Percentiles rank a stretch among this genome's conserved stretches.
Evolutionary conservation across 2,888 invertebrate species (phyloP).

Genomic region (Caenorhabditis uteleia): DNA sequence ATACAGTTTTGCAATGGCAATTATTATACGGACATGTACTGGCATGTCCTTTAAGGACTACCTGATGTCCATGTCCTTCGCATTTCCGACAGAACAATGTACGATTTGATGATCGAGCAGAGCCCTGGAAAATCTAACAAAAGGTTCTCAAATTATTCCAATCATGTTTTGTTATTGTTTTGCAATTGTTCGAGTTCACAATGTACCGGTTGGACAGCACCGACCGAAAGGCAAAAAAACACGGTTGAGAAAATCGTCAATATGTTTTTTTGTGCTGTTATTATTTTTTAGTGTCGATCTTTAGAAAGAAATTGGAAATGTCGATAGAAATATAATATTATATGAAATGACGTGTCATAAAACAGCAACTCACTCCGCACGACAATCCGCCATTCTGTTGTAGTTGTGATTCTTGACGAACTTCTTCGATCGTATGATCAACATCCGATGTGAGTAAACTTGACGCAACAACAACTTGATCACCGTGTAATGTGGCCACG

Average conservation of each 20-base stretch:
- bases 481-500: constrained; percentile 59
- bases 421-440: constrained; percentile 67
- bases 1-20: constrained; percentile 67
- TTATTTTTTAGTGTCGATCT: too few relatives aligned
- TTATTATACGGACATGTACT: constrained; percentile 67
- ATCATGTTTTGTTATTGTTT: too few relatives aligned
- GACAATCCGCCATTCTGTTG: constrained; percentile 31
- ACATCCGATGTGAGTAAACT: constrained; percentile 67
- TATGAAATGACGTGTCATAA: background rate
- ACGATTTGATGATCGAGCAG: constrained; percentile 42
- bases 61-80: constrained; percentile 64
- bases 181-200: too few relatives aligned
- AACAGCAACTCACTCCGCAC: constrained; percentile 18
- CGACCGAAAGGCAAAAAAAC: too few relatives aligned
- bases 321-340: background rate
- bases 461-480: constrained; percentile 68
- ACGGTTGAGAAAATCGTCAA: too few relatives aligned
- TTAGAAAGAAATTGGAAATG: background rate
- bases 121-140: constrained; percentile 14
- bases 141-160: background rate
- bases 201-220: too few relatives aligned
- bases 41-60: constrained; percentile 69
- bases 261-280: too few relatives aligned
- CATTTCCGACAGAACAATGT: constrained; percentile 65
- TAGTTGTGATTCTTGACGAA: constrained; percentile 52